A percentile compares a stretch with the other conserved stretches of the same genome.
Conservation (phyloP, 2,888 invertebrate species). For the Reticulitermes lucifugus region DNA sequence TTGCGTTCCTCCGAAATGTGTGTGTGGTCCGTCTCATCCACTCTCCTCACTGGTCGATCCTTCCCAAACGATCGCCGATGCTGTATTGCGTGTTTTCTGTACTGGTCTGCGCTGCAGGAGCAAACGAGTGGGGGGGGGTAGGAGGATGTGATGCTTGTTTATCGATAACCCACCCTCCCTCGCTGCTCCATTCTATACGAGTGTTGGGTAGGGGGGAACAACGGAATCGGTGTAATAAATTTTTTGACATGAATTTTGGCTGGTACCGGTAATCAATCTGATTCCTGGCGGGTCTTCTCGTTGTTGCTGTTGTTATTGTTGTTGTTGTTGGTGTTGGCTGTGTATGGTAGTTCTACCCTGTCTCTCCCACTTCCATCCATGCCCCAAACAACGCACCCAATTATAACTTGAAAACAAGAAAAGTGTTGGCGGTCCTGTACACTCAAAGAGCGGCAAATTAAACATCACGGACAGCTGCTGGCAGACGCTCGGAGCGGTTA, state of each 20-base stretch:
- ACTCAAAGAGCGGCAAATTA: slow-evolving; percentile 53
- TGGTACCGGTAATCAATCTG: slow-evolving; percentile 51
- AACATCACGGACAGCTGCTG: slow-evolving; percentile 55
- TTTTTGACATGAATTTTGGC: slow-evolving; percentile 51
- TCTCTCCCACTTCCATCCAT: slow-evolving; percentile 14
- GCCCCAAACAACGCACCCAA: slow-evolving; percentile 48
- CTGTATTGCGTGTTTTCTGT: slow-evolving; percentile 2
- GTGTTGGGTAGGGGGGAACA: slow-evolving; percentile 17
- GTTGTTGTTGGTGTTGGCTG: slow-evolving; percentile 32
- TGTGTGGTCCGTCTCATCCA: not conserved
- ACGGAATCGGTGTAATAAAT: slow-evolving; percentile 49
- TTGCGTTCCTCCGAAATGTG: not conserved
- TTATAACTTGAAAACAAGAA: slow-evolving; percentile 54
- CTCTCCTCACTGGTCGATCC: slow-evolving; percentile 20
- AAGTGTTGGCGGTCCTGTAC: slow-evolving; percentile 50
- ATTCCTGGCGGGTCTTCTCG: slow-evolving; percentile 48
- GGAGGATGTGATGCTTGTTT: slow-evolving; percentile 41
- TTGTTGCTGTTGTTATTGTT: slow-evolving; percentile 26
- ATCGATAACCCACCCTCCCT: slow-evolving; percentile 46
- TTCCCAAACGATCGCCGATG: slow-evolving; percentile 28
- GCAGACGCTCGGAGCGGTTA: slow-evolving; percentile 43
- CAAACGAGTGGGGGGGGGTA: not conserved
- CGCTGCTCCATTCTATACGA: slow-evolving; percentile 31
- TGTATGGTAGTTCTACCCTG: slow-evolving; percentile 37
- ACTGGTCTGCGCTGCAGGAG: not conserved